Evolutionary conservation across 2,888 invertebrate genomes (phyloP).

Genomic region (Drosophila putrida): DNA sequence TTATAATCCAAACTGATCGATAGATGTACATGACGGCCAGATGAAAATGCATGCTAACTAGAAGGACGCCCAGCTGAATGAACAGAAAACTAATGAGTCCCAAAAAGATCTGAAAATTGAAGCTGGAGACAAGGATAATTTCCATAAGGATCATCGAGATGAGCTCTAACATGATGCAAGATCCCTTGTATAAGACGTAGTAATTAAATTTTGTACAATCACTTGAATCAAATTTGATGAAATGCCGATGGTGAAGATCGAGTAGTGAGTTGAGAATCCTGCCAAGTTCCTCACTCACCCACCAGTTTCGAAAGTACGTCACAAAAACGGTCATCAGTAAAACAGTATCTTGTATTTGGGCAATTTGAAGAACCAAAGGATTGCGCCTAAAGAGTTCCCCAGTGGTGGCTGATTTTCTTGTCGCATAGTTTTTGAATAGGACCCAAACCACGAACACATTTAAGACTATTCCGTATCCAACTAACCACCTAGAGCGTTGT

Average conservation of each 20-base stretch:
- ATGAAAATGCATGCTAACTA: constrained; percentile 48
- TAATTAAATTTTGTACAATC: constrained; percentile 28
- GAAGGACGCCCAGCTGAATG: constrained; percentile 7
- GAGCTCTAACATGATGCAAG: constrained; percentile 13
- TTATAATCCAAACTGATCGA: constrained; percentile 53
- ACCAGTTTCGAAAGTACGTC: constrained; percentile 37
- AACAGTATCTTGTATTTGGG: constrained; percentile 1
- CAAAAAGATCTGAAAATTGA: neutral
- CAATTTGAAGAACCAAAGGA: constrained; percentile 23
- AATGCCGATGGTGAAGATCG: constrained; percentile 6
- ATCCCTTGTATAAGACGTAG: constrained; percentile 35
- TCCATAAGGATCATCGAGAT: constrained; percentile 25
- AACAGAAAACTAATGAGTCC: neutral
- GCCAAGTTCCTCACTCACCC: constrained; percentile 38
- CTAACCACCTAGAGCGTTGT: constrained; percentile 34
- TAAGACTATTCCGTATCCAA: neutral
- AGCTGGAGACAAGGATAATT: fast-evolving
- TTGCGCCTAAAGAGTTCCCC: constrained; percentile 27
- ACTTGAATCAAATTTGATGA: neutral
- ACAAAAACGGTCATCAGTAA: constrained; percentile 15
- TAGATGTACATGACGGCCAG: constrained; percentile 44
- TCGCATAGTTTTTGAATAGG: neutral
- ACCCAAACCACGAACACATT: constrained; percentile 5
- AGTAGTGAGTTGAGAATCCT: constrained; percentile 27
- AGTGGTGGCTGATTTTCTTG: neutral